Evolutionary conservation across 2,113 vertebrate genomes (phyloP).

Genomic region (Tragelaphus scriptus): DNA sequence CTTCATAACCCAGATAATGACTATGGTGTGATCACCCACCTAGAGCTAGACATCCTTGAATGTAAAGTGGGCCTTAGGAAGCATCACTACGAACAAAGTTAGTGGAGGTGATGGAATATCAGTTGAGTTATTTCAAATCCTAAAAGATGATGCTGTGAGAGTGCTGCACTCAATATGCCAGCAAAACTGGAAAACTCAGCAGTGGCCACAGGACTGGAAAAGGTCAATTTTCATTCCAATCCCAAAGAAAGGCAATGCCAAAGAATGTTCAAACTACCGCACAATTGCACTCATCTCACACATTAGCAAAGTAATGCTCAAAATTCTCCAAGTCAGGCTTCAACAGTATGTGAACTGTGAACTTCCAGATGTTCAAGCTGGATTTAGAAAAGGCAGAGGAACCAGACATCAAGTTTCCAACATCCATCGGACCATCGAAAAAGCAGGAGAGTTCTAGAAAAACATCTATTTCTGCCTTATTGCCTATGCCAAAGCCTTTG

Average conservation of each 20-base stretch:
- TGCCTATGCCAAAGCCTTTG: neutral
- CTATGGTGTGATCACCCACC: neutral
- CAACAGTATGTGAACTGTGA: rapidly evolving
- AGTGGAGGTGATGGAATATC: neutral
- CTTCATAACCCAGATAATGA: neutral
- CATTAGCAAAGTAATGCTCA: neutral
- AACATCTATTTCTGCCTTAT: neutral
- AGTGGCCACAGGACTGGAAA: neutral
- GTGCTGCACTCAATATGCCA: neutral
- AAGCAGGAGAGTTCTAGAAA: neutral
- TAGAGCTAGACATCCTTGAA: neutral
- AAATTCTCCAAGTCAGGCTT: neutral
- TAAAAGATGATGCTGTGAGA: neutral
- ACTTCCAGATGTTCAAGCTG: neutral
- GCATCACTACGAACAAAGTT: neutral
- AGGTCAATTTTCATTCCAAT: neutral
- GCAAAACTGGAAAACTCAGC: neutral
- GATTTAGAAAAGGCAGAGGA: neutral
- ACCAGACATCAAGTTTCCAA: neutral
- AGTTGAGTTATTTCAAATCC: neutral
- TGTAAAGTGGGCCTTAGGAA: neutral
- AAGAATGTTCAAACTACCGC: neutral
- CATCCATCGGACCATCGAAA: neutral
- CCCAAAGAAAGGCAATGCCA: neutral
- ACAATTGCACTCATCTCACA: neutral